These are phyloP conservation scores for Drosophila falleni DNA, from an alignment of 2,888 invertebrate genomes.

Conservation along the genomic window DNA sequence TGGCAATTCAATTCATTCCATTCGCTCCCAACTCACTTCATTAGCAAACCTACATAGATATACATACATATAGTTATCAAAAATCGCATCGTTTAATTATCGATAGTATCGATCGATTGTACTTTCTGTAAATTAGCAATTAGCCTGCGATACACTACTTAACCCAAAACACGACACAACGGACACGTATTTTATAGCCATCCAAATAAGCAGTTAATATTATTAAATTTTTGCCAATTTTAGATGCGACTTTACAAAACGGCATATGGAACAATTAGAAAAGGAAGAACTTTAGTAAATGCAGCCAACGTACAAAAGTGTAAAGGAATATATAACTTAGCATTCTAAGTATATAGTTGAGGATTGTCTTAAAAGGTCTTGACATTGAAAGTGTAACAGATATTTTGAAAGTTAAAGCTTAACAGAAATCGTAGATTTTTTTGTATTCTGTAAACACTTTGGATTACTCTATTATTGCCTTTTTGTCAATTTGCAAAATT, in stretches of 20 bases:
- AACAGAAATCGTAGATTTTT: neutral
- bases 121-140: slow-evolving; percentile 53
- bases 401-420: neutral
- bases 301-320: slow-evolving; percentile 17
- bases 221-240: slow-evolving; percentile 47
- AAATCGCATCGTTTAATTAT: slow-evolving; percentile 29
- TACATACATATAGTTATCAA: slow-evolving; percentile 33
- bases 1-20: slow-evolving; percentile 11
- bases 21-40: slow-evolving; percentile 5
- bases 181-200: slow-evolving; percentile 42
- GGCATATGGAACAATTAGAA: neutral
- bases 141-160: slow-evolving; percentile 55
- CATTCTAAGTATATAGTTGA: slow-evolving; percentile 1
- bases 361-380: slow-evolving; percentile 1
- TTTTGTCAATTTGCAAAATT: too few species aligned
- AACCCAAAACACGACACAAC: slow-evolving; percentile 8
- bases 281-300: neutral
- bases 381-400: neutral
- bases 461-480: too few species aligned
- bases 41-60: slow-evolving; percentile 16
- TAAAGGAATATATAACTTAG: slow-evolving; percentile 7
- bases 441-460: too few species aligned
- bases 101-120: slow-evolving; percentile 30
- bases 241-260: slow-evolving; percentile 66
- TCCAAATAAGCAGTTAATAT: slow-evolving; percentile 40